phyloP scores from a whole-genome alignment of 2,888 invertebrate genomes.

The Andrena camellia region DNA sequence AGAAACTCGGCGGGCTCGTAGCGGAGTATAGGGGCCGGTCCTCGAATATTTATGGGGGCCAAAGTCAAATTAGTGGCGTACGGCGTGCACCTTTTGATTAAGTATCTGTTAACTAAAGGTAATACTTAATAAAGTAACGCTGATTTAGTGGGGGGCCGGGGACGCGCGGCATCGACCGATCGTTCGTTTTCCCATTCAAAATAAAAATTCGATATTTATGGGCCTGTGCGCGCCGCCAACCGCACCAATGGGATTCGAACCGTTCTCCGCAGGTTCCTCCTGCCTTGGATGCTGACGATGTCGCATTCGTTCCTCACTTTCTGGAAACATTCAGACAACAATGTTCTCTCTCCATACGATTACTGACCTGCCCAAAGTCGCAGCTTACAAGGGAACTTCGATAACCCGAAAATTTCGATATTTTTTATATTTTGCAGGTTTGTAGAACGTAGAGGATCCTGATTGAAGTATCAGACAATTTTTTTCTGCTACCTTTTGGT shows the following conservation, averaged over 20 bases:
- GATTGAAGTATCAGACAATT: too few relatives aligned
- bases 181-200: conserved; percentile 84
- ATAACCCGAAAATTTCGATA: too few relatives aligned
- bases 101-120: conserved; percentile 86
- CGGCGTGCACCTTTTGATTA: conserved; percentile 85
- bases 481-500: too few relatives aligned
- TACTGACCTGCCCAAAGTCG: too few relatives aligned
- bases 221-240: conserved; percentile 55
- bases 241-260: conserved; percentile 70
- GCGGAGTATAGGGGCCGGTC: conserved; percentile 68
- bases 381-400: too few relatives aligned
- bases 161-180: conserved; percentile 78
- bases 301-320: conserved; percentile 57
- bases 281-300: conserved; percentile 38
- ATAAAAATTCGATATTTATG: conserved; percentile 85
- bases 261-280: conserved; percentile 52
- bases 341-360: too few relatives aligned
- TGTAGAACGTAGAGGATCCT: too few relatives aligned
- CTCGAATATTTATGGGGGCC: conserved; percentile 85
- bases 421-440: too few relatives aligned
- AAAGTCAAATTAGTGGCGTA: conserved; percentile 86
- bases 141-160: conserved; percentile 82
- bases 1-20: conserved; percentile 50
- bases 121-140: conserved; percentile 86
- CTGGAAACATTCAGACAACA: conserved; percentile 10